Evolutionary conservation across 2,797 vertebrate genomes (phyloP), one percentile per base, ranked within the genome.

Genomic region (Gymnodraco acuticeps): DNA sequence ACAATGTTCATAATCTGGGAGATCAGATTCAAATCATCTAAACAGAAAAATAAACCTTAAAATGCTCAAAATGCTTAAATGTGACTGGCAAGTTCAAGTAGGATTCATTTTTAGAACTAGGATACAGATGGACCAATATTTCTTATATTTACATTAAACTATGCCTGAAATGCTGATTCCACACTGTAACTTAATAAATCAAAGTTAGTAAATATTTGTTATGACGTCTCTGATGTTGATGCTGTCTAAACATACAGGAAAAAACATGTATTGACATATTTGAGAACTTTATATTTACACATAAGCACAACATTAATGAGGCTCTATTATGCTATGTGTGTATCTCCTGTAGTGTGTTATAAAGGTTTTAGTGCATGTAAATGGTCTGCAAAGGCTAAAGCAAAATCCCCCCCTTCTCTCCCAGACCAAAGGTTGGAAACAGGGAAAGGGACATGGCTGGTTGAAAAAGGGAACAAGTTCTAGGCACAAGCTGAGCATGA

Each of bases 391-490:
- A 38, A 38, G 33, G 8, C 33, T 38, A 38, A 38, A 38, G 8
- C 33, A 38, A 38, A 38, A 7, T 38, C 27, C 27, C 27, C 27
- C 27, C 27, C 27, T 38, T 38, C 33, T 8, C 33, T 38, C 33
- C 33, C 33, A 38, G 11, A 59, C 31, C n/a, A 9, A 16, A 33
- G 64, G 74, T 75, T 52, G 11, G 27, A 52, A 67, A 64, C 46
- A 31, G 68, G 14, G 23, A 68, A 46, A 41, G 11, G 19, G 17
- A 70, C 62, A 66, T 23, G 52, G 17, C 54, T 64, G 46, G 38
- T 48, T 51, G 0, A 62, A 74, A 53, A 74, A 38, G 3, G 13
- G 8, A 50, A 75, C 27, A 78, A 83, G 68, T 73, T 87, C 88
- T 43, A 47, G 52, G 56, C 14, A 13, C 53, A 67, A 10, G 58